phyloP scores from a whole-genome alignment of 1,140 invertebrate genomes.

The Conus ventricosus region DNA sequence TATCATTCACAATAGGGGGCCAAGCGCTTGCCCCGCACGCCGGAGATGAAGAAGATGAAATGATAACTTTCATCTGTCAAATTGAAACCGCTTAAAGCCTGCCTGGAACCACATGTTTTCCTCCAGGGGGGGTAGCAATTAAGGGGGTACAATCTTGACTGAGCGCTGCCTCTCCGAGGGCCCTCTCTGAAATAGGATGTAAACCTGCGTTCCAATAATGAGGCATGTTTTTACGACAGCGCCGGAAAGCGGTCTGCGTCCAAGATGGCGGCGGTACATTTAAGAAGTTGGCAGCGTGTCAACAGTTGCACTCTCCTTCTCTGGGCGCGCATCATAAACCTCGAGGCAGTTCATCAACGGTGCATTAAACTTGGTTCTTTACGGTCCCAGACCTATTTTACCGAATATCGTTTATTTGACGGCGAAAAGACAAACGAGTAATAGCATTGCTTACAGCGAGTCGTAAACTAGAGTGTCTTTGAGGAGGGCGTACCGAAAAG shows the following conservation, averaged over 20 bases:
- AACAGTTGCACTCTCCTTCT: background rate
- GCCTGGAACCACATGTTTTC: conserved; percentile 1
- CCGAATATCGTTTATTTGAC: background rate
- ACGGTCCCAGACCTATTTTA: background rate
- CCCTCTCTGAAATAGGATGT: background rate
- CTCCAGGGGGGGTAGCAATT: conserved; percentile 7
- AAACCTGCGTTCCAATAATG: conserved; percentile 12
- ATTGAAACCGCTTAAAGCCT: conserved; percentile 6
- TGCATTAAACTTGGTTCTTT: background rate
- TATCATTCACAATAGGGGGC: conserved; percentile 16
- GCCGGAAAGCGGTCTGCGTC: background rate
- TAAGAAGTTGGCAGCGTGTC: conserved; percentile 1
- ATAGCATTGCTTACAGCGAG: background rate
- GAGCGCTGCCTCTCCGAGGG: background rate
- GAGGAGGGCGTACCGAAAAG: too few relatives aligned
- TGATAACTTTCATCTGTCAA: conserved; percentile 22
- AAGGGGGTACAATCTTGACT: conserved; percentile 11
- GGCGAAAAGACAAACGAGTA: background rate
- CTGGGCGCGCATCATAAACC: background rate
- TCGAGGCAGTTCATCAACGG: background rate
- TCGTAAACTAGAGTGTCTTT: background rate
- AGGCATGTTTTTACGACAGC: conserved; percentile 19
- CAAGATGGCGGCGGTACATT: background rate
- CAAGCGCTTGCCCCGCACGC: background rate
- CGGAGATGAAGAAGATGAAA: conserved; percentile 14